These are phyloP conservation scores for Ostrea edulis DNA, from an alignment of 1,140 invertebrate species.

Conservation along the genomic window DNA sequence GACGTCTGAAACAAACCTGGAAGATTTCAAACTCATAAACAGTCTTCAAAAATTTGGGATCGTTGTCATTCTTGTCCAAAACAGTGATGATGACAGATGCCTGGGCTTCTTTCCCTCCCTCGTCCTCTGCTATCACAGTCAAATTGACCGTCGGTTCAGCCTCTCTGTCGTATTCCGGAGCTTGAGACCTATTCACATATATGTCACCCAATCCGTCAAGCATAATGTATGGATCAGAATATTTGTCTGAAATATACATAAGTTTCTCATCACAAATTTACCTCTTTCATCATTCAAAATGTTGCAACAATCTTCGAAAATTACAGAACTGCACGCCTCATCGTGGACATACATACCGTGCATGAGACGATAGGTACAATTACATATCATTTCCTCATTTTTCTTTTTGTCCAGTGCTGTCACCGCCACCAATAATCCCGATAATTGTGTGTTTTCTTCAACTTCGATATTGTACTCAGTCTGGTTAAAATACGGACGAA, in stretches of 20 bases:
- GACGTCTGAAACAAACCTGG: not conserved
- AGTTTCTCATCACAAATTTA: too few species aligned
- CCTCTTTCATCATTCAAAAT: not conserved
- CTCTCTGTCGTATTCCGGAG: not conserved
- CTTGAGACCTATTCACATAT: not conserved
- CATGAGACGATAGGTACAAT: not conserved
- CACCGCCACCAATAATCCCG: not conserved
- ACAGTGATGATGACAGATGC: not conserved
- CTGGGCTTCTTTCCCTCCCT: not conserved
- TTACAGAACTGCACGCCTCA: not conserved
- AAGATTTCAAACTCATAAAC: conserved; percentile 1
- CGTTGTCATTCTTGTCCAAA: not conserved
- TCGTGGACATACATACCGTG: not conserved
- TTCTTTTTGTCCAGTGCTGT: not conserved
- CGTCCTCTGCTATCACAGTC: not conserved
- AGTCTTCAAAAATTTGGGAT: not conserved
- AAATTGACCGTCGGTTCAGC: not conserved
- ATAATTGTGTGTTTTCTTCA: not conserved
- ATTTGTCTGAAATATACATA: not conserved
- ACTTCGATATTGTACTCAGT: not conserved
- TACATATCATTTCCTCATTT: not conserved
- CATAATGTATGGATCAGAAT: not conserved
- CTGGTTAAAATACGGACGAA: not conserved
- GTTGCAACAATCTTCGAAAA: not conserved
- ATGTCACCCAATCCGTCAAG: not conserved